Evolutionary conservation across 2,113 vertebrate genomes (phyloP).

Genomic region (Lophius piscatorius): DNA sequence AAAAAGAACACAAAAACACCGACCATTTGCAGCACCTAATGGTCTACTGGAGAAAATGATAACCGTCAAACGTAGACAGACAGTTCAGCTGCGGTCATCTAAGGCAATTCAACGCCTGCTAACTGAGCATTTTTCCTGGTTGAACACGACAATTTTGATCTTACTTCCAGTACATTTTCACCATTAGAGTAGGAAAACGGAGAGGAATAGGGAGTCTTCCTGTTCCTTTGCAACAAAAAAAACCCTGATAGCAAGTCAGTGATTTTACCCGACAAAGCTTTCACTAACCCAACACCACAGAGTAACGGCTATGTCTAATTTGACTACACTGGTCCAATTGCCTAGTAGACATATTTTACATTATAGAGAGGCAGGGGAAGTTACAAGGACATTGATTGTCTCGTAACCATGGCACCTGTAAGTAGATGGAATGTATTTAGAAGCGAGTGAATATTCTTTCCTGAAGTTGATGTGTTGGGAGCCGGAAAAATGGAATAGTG

Average conservation of each 20-base stretch:
- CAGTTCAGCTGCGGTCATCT: conserved; percentile 5
- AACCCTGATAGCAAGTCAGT: conserved; percentile 3
- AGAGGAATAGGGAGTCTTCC: conserved; percentile 28
- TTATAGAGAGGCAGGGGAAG: no score
- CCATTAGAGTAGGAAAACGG: conserved; percentile 1
- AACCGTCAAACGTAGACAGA: background rate
- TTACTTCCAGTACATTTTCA: conserved; percentile 29
- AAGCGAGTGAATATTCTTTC: no score
- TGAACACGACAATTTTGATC: conserved; percentile 31
- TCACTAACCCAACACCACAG: background rate
- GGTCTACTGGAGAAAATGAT: background rate
- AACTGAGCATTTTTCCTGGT: conserved; percentile 11
- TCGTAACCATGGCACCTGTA: no score
- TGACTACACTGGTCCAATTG: no score
- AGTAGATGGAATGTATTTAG: no score
- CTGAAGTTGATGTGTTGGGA: no score
- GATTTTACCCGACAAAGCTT: conserved; percentile 9
- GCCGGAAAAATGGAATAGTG: no score
- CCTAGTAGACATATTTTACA: no score
- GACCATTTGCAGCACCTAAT: no score
- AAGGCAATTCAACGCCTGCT: conserved; percentile 30
- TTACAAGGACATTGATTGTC: no score
- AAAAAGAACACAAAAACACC: no score
- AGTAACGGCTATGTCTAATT: no score
- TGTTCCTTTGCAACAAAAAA: conserved; percentile 31